Evolutionary conservation across 2,113 vertebrate species (phyloP).

Genomic region (Pollachius pollachius): DNA sequence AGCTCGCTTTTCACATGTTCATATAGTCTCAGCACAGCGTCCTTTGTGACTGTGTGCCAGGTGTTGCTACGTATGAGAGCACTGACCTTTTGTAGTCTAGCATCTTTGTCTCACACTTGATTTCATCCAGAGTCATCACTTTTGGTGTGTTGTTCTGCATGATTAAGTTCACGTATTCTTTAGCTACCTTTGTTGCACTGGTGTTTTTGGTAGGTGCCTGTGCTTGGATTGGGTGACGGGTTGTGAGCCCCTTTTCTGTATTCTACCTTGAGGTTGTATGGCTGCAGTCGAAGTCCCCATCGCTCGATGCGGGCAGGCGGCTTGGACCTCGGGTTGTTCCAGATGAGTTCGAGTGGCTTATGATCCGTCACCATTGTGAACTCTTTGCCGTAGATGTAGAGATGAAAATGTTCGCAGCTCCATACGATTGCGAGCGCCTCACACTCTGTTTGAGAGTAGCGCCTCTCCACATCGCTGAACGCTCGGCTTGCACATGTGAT

Average conservation of each 20-base stretch:
- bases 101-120: conserved; percentile 21
- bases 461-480: conserved; percentile 7
- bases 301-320: too few relatives aligned
- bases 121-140: background rate
- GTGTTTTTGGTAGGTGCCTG: too few relatives aligned
- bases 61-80: conserved; percentile 13
- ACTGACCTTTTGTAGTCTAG: conserved; percentile 19
- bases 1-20: conserved; percentile 13
- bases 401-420: conserved; percentile 9
- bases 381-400: conserved; percentile 5
- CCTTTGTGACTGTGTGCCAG: conserved; percentile 12
- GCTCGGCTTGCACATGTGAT: conserved; percentile 15
- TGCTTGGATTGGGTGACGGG: too few relatives aligned
- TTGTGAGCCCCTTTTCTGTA: too few relatives aligned
- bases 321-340: too few relatives aligned
- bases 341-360: conserved; percentile 20
- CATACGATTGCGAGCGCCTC: conserved; percentile 8
- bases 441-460: conserved; percentile 16
- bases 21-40: conserved; percentile 11
- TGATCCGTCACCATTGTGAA: conserved; percentile 20
- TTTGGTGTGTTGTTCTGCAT: too few relatives aligned
- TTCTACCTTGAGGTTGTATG: too few relatives aligned
- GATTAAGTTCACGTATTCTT: conserved; percentile 28
- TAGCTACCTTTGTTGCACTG: background rate
- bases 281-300: background rate